Base-by-base conservation (phyloP, 2,113 vertebrate species). In the Cepphus grylle region DNA sequence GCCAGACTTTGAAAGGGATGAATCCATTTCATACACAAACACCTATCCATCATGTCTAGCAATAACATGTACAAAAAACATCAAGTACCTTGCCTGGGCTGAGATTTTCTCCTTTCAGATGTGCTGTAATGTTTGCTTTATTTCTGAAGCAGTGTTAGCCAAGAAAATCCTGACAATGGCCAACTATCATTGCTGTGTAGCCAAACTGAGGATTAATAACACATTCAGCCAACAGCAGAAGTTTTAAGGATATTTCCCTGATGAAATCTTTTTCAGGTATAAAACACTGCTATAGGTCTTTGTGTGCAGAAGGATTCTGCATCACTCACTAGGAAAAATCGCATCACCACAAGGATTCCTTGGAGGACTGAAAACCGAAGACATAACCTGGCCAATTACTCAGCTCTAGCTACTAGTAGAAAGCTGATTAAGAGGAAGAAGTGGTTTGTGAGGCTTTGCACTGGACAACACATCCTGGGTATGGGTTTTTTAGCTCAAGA, bases 221-320 rank as follows among this genome's bases (percentile, higher is more conserved):
- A 85, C 34, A 80, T 92, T 97, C 66, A 95, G 83, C 16, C 90
- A 88, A 91, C 97, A 77, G 62, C 47, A 96, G 80, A 93, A 82
- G n/a, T 21, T 84, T 89, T 78, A 86, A 92, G 66, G 53, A 56
- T 42, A 67, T 86, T 86, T 94, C 49, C 45, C 67, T 81, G 59
- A 6, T 42, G 42, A 94, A 92, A 91, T 72, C 69, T 58, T 92
- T 96, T 97, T 97, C 87, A 95, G 73, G 47, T 91, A 80, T 61
- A 94, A 97, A 96, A 90, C 59, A 88, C 29, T 56, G 43, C 63
- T 61, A 76, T 9, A 93, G 55, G 43, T 56, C 79, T 95, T 96
- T 70, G 56, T 56, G 86, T 17, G 34, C 58, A 52, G 93, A 87
- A 85, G 78, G 63, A 95, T 38, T 96, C 66, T 61, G 20, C 30